phyloP scores from a whole-genome alignment of 2,797 vertebrate genomes.

The Mormyrops boulengeri region DNA sequence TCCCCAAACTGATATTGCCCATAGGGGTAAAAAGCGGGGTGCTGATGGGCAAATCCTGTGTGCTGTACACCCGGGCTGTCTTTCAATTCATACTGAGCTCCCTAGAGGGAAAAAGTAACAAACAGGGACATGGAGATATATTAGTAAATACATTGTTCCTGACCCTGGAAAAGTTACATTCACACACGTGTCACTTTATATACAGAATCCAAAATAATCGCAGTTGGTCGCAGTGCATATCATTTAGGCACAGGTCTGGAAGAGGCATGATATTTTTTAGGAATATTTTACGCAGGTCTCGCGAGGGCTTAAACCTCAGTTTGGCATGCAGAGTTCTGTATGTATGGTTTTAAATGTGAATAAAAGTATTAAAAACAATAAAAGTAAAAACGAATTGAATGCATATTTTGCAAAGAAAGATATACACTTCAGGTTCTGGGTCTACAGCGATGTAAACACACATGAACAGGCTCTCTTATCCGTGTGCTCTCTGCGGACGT shows the following conservation, averaged over 20 bases:
- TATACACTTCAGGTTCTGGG: not conserved
- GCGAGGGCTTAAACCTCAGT: not conserved
- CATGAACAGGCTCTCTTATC: not conserved
- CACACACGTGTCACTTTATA: not conserved
- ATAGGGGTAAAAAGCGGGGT: slow-evolving; percentile 92
- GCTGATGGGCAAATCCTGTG: slow-evolving; percentile 80
- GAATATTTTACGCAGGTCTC: not conserved
- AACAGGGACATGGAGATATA: not conserved
- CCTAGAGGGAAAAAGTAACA: slow-evolving; percentile 52
- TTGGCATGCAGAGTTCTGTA: not conserved
- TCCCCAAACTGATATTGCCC: slow-evolving; percentile 97
- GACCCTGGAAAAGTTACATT: not conserved
- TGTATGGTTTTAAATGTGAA: not conserved
- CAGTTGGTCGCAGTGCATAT: not conserved
- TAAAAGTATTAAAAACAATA: not conserved
- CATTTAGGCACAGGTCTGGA: not conserved
- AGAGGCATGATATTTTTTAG: not conserved
- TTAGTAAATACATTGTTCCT: not conserved
- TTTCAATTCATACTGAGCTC: slow-evolving; percentile 92
- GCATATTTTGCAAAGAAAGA: not conserved
- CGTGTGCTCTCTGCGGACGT: not conserved
- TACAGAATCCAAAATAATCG: not conserved
- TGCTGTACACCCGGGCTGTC: slow-evolving; percentile 92
- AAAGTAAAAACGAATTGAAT: not conserved
- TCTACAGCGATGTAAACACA: not conserved